A percentile compares a stretch with the other conserved stretches of the same genome.
Conservation (phyloP, 1,140 invertebrate genomes). For the Bombus soroeensis region DNA sequence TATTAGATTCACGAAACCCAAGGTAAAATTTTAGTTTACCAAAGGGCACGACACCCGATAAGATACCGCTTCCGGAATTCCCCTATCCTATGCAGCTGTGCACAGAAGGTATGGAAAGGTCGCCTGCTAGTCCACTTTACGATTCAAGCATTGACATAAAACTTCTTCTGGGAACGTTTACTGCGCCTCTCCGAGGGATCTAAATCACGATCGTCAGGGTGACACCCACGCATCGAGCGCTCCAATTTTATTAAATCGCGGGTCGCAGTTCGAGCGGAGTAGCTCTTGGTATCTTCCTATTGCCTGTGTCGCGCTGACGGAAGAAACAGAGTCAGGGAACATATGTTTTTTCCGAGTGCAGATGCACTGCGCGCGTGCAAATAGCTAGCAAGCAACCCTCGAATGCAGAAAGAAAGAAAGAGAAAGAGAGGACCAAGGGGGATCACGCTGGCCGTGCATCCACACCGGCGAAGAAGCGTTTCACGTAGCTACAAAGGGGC, state of each 20-base stretch:
- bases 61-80: slow-evolving; percentile 39
- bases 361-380: slow-evolving; percentile 53
- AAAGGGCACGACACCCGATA: slow-evolving; percentile 4
- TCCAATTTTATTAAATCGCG: not conserved
- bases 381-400: not conserved
- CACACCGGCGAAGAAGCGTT: slow-evolving; percentile 13
- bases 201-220: not conserved
- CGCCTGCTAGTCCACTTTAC: not conserved
- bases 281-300: not conserved
- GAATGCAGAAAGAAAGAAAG: too few species aligned
- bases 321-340: slow-evolving; percentile 29
- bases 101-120: not conserved
- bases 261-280: not conserved
- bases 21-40: slow-evolving; percentile 2
- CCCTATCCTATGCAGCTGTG: slow-evolving; percentile 4
- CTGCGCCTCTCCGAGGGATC: too few species aligned
- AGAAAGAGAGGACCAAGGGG: slow-evolving; percentile 11
- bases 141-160: not conserved
- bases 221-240: slow-evolving; percentile 6
- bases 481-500: slow-evolving; percentile 21
- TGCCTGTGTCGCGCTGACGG: not conserved
- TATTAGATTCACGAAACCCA: not conserved
- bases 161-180: too few species aligned
- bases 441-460: slow-evolving; percentile 14
- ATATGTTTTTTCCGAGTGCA: slow-evolving; percentile 68